Evolutionary conservation across 2,888 invertebrate species (phyloP).

Genomic region (Ethmia dodecea): DNA sequence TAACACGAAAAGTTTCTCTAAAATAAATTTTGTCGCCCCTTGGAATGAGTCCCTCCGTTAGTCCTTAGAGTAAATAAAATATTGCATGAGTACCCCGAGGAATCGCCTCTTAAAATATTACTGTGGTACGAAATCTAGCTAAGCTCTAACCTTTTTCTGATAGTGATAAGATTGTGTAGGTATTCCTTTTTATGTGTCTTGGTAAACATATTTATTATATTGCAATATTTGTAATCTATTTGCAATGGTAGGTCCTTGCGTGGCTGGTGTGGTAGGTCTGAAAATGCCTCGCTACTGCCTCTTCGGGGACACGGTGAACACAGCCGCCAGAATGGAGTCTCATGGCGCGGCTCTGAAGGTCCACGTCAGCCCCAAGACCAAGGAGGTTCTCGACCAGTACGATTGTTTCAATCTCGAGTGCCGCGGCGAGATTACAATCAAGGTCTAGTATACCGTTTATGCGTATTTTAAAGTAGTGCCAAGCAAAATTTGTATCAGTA

Average conservation of each 20-base stretch:
- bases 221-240: neutral
- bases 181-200: too few species aligned
- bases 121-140: too few species aligned
- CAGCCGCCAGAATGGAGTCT: constrained; percentile 94
- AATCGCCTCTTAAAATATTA: too few species aligned
- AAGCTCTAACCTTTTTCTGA: too few species aligned
- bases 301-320: constrained; percentile 95
- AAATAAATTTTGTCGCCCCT: too few species aligned
- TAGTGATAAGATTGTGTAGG: too few species aligned
- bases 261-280: constrained; percentile 93
- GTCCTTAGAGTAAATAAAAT: too few species aligned
- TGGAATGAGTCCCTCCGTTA: too few species aligned
- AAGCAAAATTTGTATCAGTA: neutral
- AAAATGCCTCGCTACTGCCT: constrained; percentile 97
- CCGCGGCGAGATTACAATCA: constrained; percentile 93
- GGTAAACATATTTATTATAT: too few species aligned
- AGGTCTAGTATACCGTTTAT: constrained; percentile 81
- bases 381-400: constrained; percentile 89
- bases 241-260: constrained; percentile 80
- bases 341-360: constrained; percentile 93
- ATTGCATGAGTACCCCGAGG: too few species aligned
- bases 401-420: constrained; percentile 90
- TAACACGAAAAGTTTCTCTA: too few species aligned
- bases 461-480: neutral
- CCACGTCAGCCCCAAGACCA: constrained; percentile 94